phyloP scores from a whole-genome alignment of 53 echinoderm and acorn worm species.

The Henricia sp. region DNA sequence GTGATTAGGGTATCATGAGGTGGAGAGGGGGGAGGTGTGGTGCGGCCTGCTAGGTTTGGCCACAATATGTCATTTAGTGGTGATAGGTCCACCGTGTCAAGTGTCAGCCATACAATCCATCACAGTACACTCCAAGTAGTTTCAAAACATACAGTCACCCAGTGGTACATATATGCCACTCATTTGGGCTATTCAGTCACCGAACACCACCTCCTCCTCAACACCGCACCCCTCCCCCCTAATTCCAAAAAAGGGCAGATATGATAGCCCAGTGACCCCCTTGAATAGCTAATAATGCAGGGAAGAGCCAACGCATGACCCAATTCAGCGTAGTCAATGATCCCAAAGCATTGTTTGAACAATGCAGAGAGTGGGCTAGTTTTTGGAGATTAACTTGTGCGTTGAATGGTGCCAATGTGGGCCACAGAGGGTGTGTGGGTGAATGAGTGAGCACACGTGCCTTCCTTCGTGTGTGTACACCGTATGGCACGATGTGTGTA shows the following conservation, averaged over 20 bases:
- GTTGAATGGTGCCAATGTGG: no score
- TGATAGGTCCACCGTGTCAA: conserved; percentile 2
- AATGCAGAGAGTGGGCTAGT: conserved; percentile 34
- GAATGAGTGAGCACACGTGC: no score
- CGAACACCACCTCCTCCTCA: neutral
- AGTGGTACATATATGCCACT: conserved; percentile 28
- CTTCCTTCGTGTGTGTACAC: no score
- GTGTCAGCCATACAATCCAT: conserved; percentile 59
- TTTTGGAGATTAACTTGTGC: neutral
- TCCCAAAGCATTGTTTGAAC: conserved; percentile 57
- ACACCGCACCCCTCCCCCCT: neutral
- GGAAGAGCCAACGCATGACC: conserved; percentile 56
- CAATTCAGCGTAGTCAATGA: conserved; percentile 61
- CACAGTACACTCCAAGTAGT: conserved; percentile 36
- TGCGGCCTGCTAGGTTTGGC: neutral
- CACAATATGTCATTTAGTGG: conserved; percentile 2
- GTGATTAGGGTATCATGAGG: neutral
- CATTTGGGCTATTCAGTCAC: conserved; percentile 47
- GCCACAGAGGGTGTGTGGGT: no score
- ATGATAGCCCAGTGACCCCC: conserved; percentile 59
- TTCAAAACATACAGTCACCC: conserved; percentile 42
- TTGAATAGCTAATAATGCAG: conserved; percentile 36
- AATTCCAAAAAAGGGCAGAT: conserved; percentile 52
- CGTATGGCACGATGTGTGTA: no score
- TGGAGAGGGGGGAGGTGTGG: neutral